Evolutionary conservation across 2,888 invertebrate species (phyloP), one percentile per base, ranked within the genome.

Genomic region (Drosophila prostipennis): DNA sequence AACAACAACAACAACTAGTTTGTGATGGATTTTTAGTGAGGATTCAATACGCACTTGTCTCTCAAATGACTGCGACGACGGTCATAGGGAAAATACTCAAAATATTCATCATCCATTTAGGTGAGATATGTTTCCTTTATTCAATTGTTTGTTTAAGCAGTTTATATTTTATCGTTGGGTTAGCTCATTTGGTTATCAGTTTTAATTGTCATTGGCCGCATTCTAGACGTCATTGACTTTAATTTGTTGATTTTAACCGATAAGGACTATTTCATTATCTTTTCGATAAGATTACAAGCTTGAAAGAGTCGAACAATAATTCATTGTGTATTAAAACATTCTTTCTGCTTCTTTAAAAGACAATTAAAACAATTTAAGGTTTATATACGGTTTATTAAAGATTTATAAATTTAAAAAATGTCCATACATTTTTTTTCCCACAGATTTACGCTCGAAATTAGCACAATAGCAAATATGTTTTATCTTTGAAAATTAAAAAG

Each of bases 61-160:
- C 80, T 80, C 70, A 91, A 81, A 80, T 91, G 89, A 80, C 90
- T 89, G 79, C 87, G 78, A 43, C 59, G 79, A 39, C 56, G 79
- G 85, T 90, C 91, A 79, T 89, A 91, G 45, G 91, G 90, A 78
- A 90, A 83, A 76, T 89, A 90, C 70, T 89, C 88, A 77, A 87
- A 90, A 82, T 85, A 90, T 80, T 90, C 89, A 90, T 90, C 84
- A 89, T 89, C 91, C 91, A 91, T 91, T 82, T 76, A 81, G 63
- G 65, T 63, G 54, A 55, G 61, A 34, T 69, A 51, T 48, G 11
- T 32, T 32, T n/a, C 8, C 1, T 42, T 52, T 19, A n/a, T 14
- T 34, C 0, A 46, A 19, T 32, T 32, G 16, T 3, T 65, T 29
- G 1, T 56, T 10, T 10, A 8, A 8, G 23, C 34, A 2, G 23